A percentile compares a stretch with the other conserved stretches of the same genome.
These are phyloP conservation scores for Podarcis raffonei DNA, from an alignment of 2,113 vertebrate genomes.

Conservation along the genomic window DNA sequence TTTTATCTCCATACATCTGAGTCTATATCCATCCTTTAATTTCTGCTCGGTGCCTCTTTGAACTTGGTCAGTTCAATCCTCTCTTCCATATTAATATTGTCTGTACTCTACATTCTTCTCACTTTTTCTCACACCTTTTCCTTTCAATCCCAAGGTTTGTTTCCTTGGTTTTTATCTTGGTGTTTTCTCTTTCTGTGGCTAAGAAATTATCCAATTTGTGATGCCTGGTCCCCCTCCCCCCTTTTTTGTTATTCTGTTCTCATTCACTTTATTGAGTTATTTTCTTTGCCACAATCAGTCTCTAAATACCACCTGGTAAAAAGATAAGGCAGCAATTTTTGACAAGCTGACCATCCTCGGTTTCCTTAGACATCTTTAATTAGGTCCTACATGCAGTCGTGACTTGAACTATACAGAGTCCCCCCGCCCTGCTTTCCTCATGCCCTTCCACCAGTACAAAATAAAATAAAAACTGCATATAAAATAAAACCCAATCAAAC, in stretches of 20 bases:
- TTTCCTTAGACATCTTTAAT: constrained; percentile 85
- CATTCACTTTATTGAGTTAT: constrained; percentile 78
- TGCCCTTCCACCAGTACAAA: constrained; percentile 7
- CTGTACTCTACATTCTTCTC: constrained; percentile 42
- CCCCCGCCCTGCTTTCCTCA: constrained; percentile 25
- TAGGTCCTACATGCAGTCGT: constrained; percentile 75
- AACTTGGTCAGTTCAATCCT: constrained; percentile 32
- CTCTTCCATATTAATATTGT: constrained; percentile 31
- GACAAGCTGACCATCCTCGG: constrained; percentile 82
- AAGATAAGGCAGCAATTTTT: constrained; percentile 81
- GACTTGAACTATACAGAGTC: constrained; percentile 79
- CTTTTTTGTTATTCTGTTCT: constrained; percentile 74
- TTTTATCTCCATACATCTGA: constrained; percentile 14
- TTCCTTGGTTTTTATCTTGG: constrained; percentile 56
- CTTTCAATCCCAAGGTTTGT: constrained; percentile 61
- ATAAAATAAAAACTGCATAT: constrained; percentile 42
- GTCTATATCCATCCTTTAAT: constrained; percentile 45
- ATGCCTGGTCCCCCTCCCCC: neutral
- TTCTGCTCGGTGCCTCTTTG: constrained; percentile 53
- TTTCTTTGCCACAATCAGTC: constrained; percentile 78
- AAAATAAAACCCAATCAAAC: neutral
- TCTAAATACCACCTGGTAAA: constrained; percentile 79
- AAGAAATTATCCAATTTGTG: neutral
- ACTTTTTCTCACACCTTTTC: neutral
- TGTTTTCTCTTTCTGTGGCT: constrained; percentile 43